phyloP scores from a whole-genome alignment of 2,797 vertebrate species.

The Chaetophractus vellerosus region DNA sequence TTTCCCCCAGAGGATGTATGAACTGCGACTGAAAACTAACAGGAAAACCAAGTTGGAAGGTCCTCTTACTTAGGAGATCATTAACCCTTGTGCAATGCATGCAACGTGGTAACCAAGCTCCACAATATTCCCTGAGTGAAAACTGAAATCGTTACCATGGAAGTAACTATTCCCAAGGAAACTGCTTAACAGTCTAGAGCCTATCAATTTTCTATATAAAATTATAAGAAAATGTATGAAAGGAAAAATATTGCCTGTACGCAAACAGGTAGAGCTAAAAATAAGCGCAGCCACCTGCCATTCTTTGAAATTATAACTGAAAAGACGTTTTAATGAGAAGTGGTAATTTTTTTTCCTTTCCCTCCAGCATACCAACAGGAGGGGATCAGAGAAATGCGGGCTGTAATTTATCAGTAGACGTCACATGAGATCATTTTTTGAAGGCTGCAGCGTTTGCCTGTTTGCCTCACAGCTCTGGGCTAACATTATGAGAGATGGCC shows the following conservation, averaged over 20 bases:
- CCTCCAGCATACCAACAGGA: neutral
- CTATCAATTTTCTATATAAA: conserved; percentile 58
- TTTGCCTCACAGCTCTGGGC: neutral
- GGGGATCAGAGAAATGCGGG: neutral
- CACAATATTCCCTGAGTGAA: conserved; percentile 17
- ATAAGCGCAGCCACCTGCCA: neutral
- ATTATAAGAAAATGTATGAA: conserved; percentile 28
- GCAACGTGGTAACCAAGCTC: neutral
- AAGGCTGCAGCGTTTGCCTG: neutral
- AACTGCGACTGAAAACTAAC: conserved; percentile 20
- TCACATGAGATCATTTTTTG: neutral
- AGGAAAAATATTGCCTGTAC: neutral
- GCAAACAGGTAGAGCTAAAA: conserved; percentile 28
- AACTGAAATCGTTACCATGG: conserved; percentile 37
- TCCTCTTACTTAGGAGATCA: neutral
- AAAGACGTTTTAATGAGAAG: neutral
- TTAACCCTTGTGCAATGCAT: neutral
- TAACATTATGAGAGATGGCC: neutral
- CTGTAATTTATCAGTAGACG: neutral
- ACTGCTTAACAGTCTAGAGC: conserved; percentile 31
- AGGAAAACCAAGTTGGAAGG: neutral
- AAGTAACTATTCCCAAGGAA: conserved; percentile 67
- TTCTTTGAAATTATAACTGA: conserved; percentile 30
- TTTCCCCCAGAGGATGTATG: neutral
- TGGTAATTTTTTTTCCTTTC: conserved; percentile 3